Conservation (phyloP, 2,113 vertebrate genomes). For the Xenotilapia longispinis region DNA sequence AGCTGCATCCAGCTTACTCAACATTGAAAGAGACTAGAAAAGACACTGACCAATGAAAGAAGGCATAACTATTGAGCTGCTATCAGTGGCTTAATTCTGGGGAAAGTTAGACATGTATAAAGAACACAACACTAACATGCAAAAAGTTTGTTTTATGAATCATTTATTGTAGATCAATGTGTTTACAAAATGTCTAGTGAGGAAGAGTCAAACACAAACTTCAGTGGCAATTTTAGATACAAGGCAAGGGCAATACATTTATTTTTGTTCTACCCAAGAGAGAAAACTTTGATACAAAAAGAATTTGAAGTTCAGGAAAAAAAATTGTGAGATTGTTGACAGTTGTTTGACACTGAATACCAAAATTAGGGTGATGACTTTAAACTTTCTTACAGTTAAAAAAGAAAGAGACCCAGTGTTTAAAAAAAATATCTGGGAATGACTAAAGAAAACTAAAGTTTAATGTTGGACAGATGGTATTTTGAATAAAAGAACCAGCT, state of each 20-base stretch:
- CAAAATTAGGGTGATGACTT: neutral
- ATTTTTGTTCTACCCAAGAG: constrained; percentile 6
- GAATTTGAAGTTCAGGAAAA: neutral
- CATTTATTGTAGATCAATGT: constrained; percentile 54
- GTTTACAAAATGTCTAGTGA: constrained; percentile 37
- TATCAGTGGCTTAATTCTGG: neutral
- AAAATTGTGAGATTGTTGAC: neutral
- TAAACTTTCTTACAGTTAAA: neutral
- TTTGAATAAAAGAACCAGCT: neutral
- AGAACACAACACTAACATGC: neutral
- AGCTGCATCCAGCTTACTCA: neutral
- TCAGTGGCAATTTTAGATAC: constrained; percentile 52
- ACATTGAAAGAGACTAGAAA: neutral
- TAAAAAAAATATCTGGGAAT: neutral
- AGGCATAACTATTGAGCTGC: neutral
- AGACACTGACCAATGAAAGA: neutral
- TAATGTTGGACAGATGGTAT: neutral
- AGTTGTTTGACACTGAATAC: neutral
- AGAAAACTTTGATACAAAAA: constrained; percentile 40
- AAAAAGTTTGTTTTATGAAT: constrained; percentile 37
- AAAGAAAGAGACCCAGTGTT: neutral
- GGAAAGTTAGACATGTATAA: fast-evolving
- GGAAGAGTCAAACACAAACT: constrained; percentile 48
- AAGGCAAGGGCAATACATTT: constrained; percentile 40
- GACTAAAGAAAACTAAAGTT: neutral